These are phyloP conservation scores for Lithophane leautieri DNA, from an alignment of 2,888 invertebrate species.

Conservation along the genomic window DNA sequence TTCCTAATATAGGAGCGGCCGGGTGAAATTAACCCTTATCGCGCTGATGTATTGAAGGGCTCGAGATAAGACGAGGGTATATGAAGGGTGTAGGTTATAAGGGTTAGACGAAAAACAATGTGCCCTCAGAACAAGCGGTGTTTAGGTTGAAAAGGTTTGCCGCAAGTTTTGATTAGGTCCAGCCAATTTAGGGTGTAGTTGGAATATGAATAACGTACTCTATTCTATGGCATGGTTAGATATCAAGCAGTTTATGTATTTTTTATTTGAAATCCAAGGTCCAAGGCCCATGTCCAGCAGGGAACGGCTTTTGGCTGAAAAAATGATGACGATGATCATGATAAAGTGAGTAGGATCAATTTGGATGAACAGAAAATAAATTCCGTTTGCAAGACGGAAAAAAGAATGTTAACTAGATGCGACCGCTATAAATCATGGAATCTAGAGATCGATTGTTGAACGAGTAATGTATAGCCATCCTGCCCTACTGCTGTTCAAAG, in stretches of 20 bases:
- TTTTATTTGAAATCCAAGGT: background rate
- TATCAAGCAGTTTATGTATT: background rate
- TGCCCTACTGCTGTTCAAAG: background rate
- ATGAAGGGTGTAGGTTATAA: slow-evolving; percentile 32
- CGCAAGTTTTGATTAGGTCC: slow-evolving; percentile 48
- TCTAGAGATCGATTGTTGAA: background rate
- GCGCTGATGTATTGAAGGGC: slow-evolving; percentile 62
- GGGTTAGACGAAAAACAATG: slow-evolving; percentile 47
- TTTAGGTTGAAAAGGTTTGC: slow-evolving; percentile 28
- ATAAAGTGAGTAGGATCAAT: background rate
- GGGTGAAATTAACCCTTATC: slow-evolving; percentile 62
- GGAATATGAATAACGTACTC: slow-evolving; percentile 29
- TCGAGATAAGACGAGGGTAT: slow-evolving; percentile 51
- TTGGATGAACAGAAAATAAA: background rate
- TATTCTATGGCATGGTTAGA: slow-evolving; percentile 1
- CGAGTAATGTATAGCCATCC: background rate
- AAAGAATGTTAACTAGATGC: too few relatives aligned
- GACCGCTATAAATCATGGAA: background rate
- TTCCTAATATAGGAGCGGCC: slow-evolving; percentile 65
- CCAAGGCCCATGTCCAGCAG: background rate
- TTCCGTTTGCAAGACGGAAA: background rate
- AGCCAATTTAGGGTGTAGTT: slow-evolving; percentile 23
- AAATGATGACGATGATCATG: too few relatives aligned
- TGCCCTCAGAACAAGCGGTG: slow-evolving; percentile 36
- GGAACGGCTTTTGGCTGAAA: background rate